These are phyloP conservation scores for Cheiracanthium punctorium DNA, from an alignment of 2,888 invertebrate species.

Conservation along the genomic window DNA sequence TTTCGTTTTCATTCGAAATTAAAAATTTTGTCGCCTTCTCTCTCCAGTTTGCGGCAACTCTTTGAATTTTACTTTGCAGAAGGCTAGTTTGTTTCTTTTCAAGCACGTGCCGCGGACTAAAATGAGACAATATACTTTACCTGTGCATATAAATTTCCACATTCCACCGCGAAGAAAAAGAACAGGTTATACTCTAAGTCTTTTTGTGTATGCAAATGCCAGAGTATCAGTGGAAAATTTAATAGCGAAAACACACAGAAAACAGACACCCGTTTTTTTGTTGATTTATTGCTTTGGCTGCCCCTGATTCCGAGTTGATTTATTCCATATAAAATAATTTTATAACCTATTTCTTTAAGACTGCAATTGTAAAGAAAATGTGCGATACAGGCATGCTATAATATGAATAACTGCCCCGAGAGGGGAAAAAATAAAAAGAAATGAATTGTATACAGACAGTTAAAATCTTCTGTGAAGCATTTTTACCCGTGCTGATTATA, in stretches of 20 bases:
- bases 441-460: slow-evolving; percentile 55
- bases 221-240: slow-evolving; percentile 32
- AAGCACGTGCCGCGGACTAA: neutral
- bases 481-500: neutral
- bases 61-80: too few species aligned
- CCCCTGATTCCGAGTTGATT: slow-evolving; percentile 54
- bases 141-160: neutral
- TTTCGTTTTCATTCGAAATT: too few species aligned
- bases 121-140: neutral
- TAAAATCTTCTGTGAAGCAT: slow-evolving; percentile 46
- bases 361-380: slow-evolving; percentile 62
- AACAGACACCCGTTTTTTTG: slow-evolving; percentile 22
- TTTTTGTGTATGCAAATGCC: neutral
- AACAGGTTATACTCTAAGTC: neutral
- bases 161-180: neutral
- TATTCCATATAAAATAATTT: slow-evolving; percentile 61
- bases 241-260: slow-evolving; percentile 52
- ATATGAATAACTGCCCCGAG: slow-evolving; percentile 40
- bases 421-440: slow-evolving; percentile 62
- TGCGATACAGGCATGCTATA: slow-evolving; percentile 37
- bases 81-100: too few species aligned
- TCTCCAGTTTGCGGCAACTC: too few species aligned
- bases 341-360: slow-evolving; percentile 62
- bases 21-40: too few species aligned
- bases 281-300: slow-evolving; percentile 55